phyloP scores from a whole-genome alignment of 2,113 vertebrate genomes.

The Eretmochelys imbricata region DNA sequence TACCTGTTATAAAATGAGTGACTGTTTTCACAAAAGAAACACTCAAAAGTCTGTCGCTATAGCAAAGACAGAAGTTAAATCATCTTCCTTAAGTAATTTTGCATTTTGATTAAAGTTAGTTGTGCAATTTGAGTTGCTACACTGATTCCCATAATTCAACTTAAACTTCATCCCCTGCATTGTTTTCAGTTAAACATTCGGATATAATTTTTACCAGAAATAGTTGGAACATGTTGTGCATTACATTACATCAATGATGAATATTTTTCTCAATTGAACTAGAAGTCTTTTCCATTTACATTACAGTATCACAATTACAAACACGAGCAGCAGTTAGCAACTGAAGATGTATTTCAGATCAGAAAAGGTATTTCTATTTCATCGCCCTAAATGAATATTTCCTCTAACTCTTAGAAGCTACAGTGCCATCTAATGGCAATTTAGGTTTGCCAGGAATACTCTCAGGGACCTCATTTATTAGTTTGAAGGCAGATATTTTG shows the following conservation, averaged over 20 bases:
- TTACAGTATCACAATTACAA: not conserved
- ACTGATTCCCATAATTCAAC: not conserved
- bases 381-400: not conserved
- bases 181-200: not conserved
- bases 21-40: not conserved
- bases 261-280: not conserved
- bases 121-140: not conserved
- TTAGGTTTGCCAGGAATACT: conserved; percentile 24
- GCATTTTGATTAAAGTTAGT: not conserved
- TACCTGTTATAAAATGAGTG: not conserved
- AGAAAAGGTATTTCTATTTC: not conserved
- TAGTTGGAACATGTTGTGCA: not conserved
- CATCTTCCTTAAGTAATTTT: not conserved
- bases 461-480: not conserved
- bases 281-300: not conserved
- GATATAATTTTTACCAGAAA: not conserved
- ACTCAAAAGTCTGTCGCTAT: not conserved
- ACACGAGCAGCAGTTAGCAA: not conserved
- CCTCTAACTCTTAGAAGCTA: conserved; percentile 15
- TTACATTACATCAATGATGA: not conserved
- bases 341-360: not conserved
- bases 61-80: not conserved
- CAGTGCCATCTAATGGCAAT: conserved; percentile 65
- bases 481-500: not conserved
- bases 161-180: not conserved